Evolutionary conservation across 2,113 vertebrate genomes (phyloP).

Genomic region (Naja naja): DNA sequence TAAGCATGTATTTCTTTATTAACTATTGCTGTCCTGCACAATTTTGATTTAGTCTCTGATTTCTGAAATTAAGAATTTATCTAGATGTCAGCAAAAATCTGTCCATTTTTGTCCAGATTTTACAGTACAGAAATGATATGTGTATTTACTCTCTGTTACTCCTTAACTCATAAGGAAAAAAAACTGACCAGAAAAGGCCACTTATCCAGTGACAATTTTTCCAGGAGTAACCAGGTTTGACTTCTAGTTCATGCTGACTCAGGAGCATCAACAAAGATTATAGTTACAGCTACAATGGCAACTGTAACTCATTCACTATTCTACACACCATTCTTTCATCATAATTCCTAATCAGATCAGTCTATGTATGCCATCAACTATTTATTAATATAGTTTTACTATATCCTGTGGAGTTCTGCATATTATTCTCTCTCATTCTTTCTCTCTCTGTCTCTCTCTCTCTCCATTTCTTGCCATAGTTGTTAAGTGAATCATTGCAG

Average conservation of each 20-base stretch:
- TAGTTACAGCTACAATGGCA: neutral
- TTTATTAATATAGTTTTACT: neutral
- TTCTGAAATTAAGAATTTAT: neutral
- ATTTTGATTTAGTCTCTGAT: neutral
- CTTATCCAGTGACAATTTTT: neutral
- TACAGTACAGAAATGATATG: neutral
- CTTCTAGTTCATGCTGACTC: neutral
- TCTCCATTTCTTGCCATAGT: too few relatives aligned
- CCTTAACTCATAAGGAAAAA: neutral
- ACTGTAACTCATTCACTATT: neutral
- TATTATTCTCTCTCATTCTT: neutral
- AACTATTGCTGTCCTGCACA: neutral
- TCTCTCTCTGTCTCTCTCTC: too few relatives aligned
- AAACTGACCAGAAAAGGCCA: neutral
- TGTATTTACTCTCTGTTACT: neutral
- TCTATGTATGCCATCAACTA: neutral
- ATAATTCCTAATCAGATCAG: neutral
- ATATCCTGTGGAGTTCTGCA: neutral
- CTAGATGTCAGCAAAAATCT: neutral
- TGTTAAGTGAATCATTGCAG: too few relatives aligned
- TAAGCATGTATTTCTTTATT: neutral
- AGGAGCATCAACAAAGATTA: neutral
- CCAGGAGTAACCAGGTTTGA: neutral
- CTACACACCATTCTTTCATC: neutral
- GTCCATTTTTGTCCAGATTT: neutral